Percentiles rank a stretch among this genome's conserved stretches.
These are phyloP conservation scores for Rhinoptilus africanus DNA, from an alignment of 2,113 vertebrate genomes.

Conservation along the genomic window DNA sequence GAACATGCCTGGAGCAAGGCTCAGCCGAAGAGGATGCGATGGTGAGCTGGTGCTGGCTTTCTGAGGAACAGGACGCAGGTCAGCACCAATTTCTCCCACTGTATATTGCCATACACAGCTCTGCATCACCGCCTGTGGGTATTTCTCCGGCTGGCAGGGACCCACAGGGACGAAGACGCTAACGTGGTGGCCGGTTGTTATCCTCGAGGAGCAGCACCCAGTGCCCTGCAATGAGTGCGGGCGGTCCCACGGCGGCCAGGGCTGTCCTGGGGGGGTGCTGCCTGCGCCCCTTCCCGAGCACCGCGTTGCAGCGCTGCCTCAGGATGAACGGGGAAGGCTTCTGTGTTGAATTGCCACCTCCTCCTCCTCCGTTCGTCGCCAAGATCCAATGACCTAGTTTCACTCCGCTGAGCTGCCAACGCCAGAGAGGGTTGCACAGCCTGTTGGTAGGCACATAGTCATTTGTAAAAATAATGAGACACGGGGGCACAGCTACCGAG, in stretches of 20 bases:
- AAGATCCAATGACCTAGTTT: background rate
- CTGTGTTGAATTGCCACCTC: background rate
- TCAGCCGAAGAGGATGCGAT: background rate
- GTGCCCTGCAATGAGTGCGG: background rate
- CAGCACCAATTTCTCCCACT: background rate
- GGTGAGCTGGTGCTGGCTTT: background rate
- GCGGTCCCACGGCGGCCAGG: background rate
- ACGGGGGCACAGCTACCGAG: background rate
- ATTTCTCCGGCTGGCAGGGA: background rate
- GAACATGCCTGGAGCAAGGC: background rate
- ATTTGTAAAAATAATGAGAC: background rate
- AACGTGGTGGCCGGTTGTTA: background rate
- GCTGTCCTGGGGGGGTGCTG: background rate
- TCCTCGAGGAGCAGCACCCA: background rate
- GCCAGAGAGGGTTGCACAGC: background rate
- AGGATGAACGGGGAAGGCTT: background rate
- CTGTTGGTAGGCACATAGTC: background rate
- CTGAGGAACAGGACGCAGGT: background rate
- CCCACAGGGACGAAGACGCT: fast-evolving
- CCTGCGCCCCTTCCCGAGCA: background rate
- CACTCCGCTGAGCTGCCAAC: background rate
- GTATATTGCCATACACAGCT: background rate
- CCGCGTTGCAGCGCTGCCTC: fast-evolving
- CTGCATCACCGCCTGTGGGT: background rate
- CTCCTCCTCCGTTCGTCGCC: background rate